Percentiles rank a stretch among this genome's conserved stretches.
Conservation (phyloP, 1,140 invertebrate genomes). For the Cyrtorhinus lividipennis region DNA sequence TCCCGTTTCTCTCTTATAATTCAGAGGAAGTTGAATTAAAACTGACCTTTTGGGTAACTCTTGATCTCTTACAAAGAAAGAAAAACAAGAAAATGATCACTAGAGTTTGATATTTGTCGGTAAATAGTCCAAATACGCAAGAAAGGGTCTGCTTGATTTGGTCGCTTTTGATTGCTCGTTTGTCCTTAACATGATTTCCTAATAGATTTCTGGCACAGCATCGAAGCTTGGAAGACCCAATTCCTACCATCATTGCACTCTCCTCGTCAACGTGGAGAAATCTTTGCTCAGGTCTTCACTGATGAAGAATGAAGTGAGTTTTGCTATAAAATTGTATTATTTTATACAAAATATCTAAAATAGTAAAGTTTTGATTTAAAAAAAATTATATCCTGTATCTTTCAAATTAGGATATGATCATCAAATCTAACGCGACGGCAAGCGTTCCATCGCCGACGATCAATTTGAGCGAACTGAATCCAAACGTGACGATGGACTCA, state of each 20-base stretch:
- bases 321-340: background rate
- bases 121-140: too few species aligned
- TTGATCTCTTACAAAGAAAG: too few species aligned
- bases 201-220: conserved; percentile 77
- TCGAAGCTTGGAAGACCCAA: conserved; percentile 69
- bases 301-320: conserved; percentile 48
- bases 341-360: too few species aligned
- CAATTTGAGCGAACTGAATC: conserved; percentile 48
- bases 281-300: conserved; percentile 47
- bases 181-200: conserved; percentile 22
- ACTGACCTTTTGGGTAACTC: too few species aligned
- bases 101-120: too few species aligned
- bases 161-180: background rate
- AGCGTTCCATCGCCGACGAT: conserved; percentile 64
- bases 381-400: too few species aligned
- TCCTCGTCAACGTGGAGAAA: conserved; percentile 72
- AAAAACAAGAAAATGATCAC: too few species aligned
- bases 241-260: conserved; percentile 89
- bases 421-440: conserved; percentile 42
- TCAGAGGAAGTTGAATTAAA: too few species aligned
- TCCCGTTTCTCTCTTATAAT: too few species aligned
- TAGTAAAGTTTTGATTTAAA: too few species aligned
- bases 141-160: background rate
- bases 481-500: conserved; percentile 47
- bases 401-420: background rate